These are phyloP conservation scores for Scaeva pyrastri DNA, from an alignment of 2,888 invertebrate species.

Conservation along the genomic window DNA sequence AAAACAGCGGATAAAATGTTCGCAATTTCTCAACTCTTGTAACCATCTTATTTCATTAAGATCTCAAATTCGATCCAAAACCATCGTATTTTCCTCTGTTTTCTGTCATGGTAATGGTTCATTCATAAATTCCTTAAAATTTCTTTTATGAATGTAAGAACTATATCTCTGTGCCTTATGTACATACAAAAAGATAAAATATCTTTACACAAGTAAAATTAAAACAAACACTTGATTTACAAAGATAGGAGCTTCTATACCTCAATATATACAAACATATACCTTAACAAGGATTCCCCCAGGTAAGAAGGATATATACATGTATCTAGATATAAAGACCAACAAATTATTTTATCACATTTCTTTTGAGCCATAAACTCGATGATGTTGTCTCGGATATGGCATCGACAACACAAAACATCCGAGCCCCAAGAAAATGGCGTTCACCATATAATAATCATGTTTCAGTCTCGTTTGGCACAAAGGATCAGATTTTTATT, in stretches of 20 bases:
- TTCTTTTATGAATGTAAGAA: too few relatives aligned
- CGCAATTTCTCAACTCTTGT: too few relatives aligned
- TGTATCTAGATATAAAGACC: background rate
- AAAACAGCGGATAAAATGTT: too few relatives aligned
- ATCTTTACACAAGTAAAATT: background rate
- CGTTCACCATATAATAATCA: conserved; percentile 15
- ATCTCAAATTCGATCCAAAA: too few relatives aligned
- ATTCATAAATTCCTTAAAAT: too few relatives aligned
- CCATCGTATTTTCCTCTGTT: too few relatives aligned
- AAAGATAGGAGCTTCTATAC: background rate
- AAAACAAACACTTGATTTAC: background rate
- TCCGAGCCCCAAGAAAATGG: background rate
- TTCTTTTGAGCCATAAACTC: conserved; percentile 17
- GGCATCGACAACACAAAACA: conserved; percentile 19
- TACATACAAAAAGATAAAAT: background rate
- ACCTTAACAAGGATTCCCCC: too few relatives aligned
- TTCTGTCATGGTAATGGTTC: too few relatives aligned
- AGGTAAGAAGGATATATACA: too few relatives aligned
- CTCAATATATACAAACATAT: background rate
- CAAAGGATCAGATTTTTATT: conserved; percentile 24
- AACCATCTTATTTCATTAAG: too few relatives aligned
- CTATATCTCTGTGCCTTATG: too few relatives aligned
- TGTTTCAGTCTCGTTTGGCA: background rate
- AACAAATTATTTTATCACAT: conserved; percentile 17
- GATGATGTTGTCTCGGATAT: conserved; percentile 18